Evolutionary conservation across 2,113 vertebrate species (phyloP).

Genomic region (Lucifuga dentata): DNA sequence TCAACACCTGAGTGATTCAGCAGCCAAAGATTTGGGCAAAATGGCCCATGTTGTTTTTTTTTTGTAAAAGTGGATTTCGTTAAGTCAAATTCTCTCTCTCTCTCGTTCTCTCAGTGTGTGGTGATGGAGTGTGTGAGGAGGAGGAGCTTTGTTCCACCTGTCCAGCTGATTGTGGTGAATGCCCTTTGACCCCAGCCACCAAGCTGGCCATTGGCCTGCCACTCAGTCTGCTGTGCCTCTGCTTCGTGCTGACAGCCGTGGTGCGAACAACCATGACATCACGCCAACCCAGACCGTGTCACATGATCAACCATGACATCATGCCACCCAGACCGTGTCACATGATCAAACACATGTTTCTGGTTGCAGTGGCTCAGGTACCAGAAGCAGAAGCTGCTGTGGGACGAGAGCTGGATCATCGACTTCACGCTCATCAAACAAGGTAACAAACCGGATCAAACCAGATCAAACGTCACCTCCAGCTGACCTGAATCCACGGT

Average conservation of each 20-base stretch:
- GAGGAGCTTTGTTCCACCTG: slow-evolving; percentile 85
- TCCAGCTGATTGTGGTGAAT: slow-evolving; percentile 86
- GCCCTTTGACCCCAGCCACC: slow-evolving; percentile 75
- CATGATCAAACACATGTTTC: too few species aligned
- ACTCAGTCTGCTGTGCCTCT: slow-evolving; percentile 80
- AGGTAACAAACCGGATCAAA: slow-evolving; percentile 67
- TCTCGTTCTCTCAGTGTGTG: slow-evolving; percentile 79
- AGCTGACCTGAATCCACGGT: too few species aligned
- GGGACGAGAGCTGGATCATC: slow-evolving; percentile 91
- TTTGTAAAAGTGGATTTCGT: too few species aligned
- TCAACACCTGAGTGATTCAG: too few species aligned
- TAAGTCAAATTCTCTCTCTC: not conserved
- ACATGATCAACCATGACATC: too few species aligned
- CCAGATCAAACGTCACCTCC: too few species aligned
- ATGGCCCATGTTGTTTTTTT: too few species aligned
- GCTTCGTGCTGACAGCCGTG: slow-evolving; percentile 79
- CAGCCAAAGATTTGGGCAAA: too few species aligned
- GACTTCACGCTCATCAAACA: slow-evolving; percentile 86
- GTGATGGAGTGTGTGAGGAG: slow-evolving; percentile 83
- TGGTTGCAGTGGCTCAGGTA: slow-evolving; percentile 90
- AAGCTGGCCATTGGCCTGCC: slow-evolving; percentile 83
- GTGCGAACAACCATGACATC: slow-evolving; percentile 62
- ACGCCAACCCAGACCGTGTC: too few species aligned
- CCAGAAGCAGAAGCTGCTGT: slow-evolving; percentile 89
- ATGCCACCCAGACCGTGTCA: too few species aligned